Percentiles rank a stretch among this genome's conserved stretches.
Evolutionary conservation across 2,113 vertebrate genomes (phyloP).

Genomic region (Typhlomys cinereus): DNA sequence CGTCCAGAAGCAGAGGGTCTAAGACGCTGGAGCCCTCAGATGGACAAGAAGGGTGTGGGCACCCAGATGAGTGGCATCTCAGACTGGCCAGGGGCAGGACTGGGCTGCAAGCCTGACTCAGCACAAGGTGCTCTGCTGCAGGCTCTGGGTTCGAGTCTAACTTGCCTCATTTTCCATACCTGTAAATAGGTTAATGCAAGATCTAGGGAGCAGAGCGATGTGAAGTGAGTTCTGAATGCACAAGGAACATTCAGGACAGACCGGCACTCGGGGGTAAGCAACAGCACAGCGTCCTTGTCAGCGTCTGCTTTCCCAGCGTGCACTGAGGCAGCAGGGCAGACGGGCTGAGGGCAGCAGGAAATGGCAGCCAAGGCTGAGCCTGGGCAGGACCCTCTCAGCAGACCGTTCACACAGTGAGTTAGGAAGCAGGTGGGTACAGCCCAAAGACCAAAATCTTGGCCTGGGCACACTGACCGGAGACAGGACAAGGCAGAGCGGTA

Average conservation of each 20-base stretch:
- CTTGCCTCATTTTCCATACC: not conserved
- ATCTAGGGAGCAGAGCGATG: rapidly evolving
- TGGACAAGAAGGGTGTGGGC: too few relatives aligned
- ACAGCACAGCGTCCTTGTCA: rapidly evolving
- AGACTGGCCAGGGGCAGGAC: not conserved
- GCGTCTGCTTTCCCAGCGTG: not conserved
- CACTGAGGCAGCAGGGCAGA: not conserved
- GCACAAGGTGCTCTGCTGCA: not conserved
- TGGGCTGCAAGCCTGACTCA: too few relatives aligned
- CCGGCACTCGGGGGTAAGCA: rapidly evolving
- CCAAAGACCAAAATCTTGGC: not conserved
- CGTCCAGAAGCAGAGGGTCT: not conserved
- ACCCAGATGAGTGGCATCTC: not conserved
- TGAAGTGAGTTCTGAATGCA: rapidly evolving
- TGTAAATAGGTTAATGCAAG: not conserved
- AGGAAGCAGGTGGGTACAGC: not conserved
- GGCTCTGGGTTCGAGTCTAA: not conserved
- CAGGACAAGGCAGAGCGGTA: not conserved
- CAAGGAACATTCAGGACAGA: rapidly evolving
- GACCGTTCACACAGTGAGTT: not conserved
- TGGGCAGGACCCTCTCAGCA: rapidly evolving
- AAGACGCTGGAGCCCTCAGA: not conserved
- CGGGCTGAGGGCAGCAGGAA: not conserved
- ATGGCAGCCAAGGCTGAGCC: rapidly evolving
- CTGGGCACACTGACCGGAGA: not conserved